Evolutionary conservation across 2,888 invertebrate genomes (phyloP).

Genomic region (Hydropsyche betteni): DNA sequence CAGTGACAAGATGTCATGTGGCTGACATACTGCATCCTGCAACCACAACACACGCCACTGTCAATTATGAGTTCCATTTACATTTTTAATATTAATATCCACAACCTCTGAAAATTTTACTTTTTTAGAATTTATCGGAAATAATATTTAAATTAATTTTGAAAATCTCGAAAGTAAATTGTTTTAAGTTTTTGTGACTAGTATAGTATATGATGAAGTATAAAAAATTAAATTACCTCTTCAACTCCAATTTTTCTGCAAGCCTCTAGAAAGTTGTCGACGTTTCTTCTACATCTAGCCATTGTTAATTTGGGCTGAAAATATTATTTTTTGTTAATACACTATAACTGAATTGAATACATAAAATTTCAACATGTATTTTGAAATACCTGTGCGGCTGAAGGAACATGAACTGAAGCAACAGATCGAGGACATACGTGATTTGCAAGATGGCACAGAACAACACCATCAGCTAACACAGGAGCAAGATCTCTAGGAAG

Average conservation of each 20-base stretch:
- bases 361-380: background rate
- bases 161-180: too few species aligned
- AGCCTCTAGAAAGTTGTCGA: constrained; percentile 94
- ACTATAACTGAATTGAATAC: constrained; percentile 11
- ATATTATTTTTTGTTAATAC: constrained; percentile 32
- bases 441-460: constrained; percentile 93
- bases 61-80: constrained; percentile 45
- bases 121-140: background rate
- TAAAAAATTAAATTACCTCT: constrained; percentile 67
- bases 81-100: constrained; percentile 36
- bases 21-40: constrained; percentile 74
- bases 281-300: constrained; percentile 92
- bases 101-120: constrained; percentile 36
- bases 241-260: constrained; percentile 93
- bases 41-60: constrained; percentile 70
- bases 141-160: background rate
- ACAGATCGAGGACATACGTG: constrained; percentile 91
- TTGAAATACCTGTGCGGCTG: constrained; percentile 79
- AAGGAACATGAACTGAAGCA: constrained; percentile 94
- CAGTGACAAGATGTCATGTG: constrained; percentile 68
- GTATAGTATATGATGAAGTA: background rate
- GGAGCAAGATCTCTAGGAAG: constrained; percentile 87
- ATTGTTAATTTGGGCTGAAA: constrained; percentile 93
- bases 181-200: background rate
- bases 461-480: constrained; percentile 89